phyloP scores from a whole-genome alignment of 2,113 vertebrate genomes.

The Anser cygnoides region DNA sequence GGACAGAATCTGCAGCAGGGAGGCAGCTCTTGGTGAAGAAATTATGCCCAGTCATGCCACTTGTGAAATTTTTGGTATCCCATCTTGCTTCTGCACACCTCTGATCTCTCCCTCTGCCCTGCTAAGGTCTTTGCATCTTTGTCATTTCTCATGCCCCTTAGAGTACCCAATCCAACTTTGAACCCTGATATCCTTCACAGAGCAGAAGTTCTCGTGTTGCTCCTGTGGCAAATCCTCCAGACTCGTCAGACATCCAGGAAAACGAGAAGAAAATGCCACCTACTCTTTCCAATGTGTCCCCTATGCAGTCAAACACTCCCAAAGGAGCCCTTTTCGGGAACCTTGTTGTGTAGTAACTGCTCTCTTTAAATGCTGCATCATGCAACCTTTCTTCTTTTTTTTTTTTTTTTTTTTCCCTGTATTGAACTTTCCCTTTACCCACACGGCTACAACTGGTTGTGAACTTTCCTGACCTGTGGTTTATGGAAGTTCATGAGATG shows the following conservation, averaged over 20 bases:
- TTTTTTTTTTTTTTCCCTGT: neutral
- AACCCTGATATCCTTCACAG: neutral
- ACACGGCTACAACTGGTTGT: neutral
- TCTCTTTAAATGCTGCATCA: neutral
- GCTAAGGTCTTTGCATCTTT: neutral
- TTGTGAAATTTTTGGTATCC: neutral
- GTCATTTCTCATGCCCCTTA: neutral
- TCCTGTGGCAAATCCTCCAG: neutral
- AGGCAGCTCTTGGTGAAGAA: neutral
- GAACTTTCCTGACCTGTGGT: slow-evolving; percentile 30
- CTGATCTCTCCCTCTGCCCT: neutral
- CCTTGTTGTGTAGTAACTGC: neutral
- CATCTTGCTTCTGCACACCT: neutral
- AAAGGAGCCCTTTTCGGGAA: neutral
- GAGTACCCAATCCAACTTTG: neutral
- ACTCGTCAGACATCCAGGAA: neutral
- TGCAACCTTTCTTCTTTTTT: neutral
- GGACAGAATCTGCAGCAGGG: neutral
- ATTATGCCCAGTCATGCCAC: rapidly evolving
- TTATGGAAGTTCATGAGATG: neutral
- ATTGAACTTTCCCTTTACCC: neutral
- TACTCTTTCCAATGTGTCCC: neutral
- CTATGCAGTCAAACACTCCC: neutral
- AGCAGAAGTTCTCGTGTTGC: neutral
- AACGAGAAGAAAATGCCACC: neutral